Conservation (phyloP, 2,113 vertebrate species). For the Pachyramphus minor region DNA sequence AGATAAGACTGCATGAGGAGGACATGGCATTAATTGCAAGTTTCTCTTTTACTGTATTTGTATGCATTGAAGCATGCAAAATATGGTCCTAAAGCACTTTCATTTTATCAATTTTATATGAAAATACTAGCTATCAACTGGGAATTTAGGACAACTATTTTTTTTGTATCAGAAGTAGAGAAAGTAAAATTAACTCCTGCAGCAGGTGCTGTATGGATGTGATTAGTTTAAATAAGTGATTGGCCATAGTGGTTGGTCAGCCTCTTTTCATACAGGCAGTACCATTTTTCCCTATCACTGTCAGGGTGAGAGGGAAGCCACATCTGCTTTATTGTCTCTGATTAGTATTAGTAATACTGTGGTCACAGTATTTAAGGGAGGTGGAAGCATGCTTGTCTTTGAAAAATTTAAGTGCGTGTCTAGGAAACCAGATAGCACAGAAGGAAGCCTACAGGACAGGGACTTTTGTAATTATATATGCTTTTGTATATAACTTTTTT, state of each 20-base stretch:
- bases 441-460: neutral
- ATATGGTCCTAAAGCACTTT: neutral
- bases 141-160: neutral
- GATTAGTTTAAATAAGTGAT: neutral
- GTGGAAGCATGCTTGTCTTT: neutral
- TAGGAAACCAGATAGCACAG: neutral
- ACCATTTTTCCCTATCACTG: accelerated
- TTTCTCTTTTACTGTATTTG: neutral
- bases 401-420: neutral
- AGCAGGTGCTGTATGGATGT: neutral
- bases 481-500: neutral
- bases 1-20: neutral
- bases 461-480: neutral
- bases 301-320: neutral
- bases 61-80: neutral
- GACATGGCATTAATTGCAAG: neutral
- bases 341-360: neutral
- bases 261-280: neutral
- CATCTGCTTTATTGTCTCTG: neutral
- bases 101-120: neutral
- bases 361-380: neutral
- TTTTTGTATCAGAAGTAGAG: neutral
- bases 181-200: neutral
- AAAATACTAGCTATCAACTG: neutral
- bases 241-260: neutral